Conservation (phyloP, 2,113 vertebrate species). For the Apodemus speciosus region DNA sequence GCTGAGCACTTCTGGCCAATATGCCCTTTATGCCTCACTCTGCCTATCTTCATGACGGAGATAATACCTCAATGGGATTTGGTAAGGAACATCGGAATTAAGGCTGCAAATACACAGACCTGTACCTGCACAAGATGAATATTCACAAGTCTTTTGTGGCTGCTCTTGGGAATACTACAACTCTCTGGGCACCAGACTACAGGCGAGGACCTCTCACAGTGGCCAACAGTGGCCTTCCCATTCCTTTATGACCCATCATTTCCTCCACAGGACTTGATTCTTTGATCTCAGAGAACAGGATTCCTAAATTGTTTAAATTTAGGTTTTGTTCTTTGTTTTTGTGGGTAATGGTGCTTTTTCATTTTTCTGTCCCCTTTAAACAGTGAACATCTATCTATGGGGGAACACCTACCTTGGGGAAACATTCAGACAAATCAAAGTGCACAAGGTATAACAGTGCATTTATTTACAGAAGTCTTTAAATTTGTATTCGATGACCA, state of each 20-base stretch:
- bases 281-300: not conserved
- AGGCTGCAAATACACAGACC: not conserved
- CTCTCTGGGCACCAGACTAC: not conserved
- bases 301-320: not conserved
- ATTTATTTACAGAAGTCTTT: conserved; percentile 6
- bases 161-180: not conserved
- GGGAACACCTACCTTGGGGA: not conserved
- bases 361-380: not conserved
- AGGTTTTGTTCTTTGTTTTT: not conserved
- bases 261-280: not conserved
- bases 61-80: not conserved
- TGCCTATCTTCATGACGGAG: not conserved
- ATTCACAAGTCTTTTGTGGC: not conserved
- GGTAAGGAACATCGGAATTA: not conserved
- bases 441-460: not conserved
- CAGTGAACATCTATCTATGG: not conserved
- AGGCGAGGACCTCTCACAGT: not conserved
- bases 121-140: not conserved
- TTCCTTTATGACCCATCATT: not conserved
- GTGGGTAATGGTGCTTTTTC: not conserved
- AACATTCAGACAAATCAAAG: not conserved
- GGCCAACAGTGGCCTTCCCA: not conserved
- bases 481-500: not conserved
- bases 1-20: not conserved
- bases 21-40: not conserved